These are phyloP conservation scores for Takifugu bimaculatus DNA, from an alignment of 2,113 vertebrate genomes.

Conservation along the genomic window DNA sequence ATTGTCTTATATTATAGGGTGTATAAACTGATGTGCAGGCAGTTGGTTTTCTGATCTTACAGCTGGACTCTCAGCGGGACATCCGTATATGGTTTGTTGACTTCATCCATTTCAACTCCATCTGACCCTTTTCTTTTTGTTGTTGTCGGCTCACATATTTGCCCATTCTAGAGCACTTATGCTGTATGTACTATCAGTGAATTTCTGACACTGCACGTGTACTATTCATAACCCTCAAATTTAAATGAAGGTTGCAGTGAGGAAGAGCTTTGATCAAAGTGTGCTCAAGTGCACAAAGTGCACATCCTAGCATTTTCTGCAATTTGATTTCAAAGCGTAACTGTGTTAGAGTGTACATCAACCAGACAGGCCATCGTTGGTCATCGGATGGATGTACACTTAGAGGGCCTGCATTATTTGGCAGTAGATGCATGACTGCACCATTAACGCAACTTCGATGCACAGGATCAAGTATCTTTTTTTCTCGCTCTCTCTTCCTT, in stretches of 20 bases:
- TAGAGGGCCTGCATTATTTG: no score
- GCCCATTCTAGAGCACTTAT: neutral
- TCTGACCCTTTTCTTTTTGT: neutral
- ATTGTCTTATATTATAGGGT: neutral
- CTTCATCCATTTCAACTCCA: neutral
- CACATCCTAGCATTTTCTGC: no score
- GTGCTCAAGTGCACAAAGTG: no score
- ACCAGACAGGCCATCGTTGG: neutral
- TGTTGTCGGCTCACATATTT: neutral
- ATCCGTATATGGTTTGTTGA: neutral
- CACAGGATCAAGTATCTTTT: no score
- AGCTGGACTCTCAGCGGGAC: neutral
- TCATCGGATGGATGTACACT: no score
- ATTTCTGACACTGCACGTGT: neutral
- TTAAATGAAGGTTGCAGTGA: neutral
- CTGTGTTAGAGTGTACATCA: neutral
- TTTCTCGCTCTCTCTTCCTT: no score
- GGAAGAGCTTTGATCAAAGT: neutral
- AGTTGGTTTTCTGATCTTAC: conserved; percentile 1
- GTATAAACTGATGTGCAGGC: neutral
- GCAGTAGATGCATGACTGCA: no score
- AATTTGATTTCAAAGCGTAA: neutral
- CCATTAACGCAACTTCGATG: no score
- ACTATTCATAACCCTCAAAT: neutral
- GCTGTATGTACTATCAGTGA: neutral